Evolutionary conservation across 2,113 vertebrate genomes (phyloP).

Genomic region (Silurus asotus): DNA sequence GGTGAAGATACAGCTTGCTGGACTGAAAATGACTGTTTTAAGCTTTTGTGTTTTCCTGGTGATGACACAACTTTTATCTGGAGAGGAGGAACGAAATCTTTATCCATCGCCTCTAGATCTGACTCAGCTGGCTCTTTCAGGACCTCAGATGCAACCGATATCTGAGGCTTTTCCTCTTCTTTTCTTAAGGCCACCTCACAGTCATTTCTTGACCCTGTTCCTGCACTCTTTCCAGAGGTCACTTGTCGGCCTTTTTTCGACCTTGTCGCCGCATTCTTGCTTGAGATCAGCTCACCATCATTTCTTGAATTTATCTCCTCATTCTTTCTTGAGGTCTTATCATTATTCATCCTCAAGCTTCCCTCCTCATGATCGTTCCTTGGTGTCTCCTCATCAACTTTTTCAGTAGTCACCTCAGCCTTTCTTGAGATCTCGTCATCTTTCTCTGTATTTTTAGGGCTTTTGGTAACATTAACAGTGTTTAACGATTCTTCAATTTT

Average conservation of each 20-base stretch:
- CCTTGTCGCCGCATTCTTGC: not conserved
- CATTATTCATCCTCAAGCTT: not conserved
- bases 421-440: not conserved
- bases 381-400: not conserved
- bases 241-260: not conserved
- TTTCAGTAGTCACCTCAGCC: not conserved
- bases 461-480: constrained; percentile 26
- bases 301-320: not conserved
- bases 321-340: not conserved
- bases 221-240: not conserved
- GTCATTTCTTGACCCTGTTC: not conserved
- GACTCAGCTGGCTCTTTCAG: constrained; percentile 48
- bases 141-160: constrained; percentile 35
- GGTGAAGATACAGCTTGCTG: constrained; percentile 63
- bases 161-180: constrained; percentile 46
- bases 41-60: constrained; percentile 70
- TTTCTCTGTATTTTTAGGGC: constrained; percentile 42
- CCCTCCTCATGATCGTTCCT: not conserved
- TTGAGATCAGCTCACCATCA: not conserved
- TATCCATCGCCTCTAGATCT: constrained; percentile 51
- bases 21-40: constrained; percentile 73
- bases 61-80: constrained; percentile 76
- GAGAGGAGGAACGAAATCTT: constrained; percentile 66
- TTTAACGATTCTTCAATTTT: constrained; percentile 51
- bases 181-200: constrained; percentile 32